Conservation (phyloP, 2,888 invertebrate genomes). For the Apamea anceps region DNA sequence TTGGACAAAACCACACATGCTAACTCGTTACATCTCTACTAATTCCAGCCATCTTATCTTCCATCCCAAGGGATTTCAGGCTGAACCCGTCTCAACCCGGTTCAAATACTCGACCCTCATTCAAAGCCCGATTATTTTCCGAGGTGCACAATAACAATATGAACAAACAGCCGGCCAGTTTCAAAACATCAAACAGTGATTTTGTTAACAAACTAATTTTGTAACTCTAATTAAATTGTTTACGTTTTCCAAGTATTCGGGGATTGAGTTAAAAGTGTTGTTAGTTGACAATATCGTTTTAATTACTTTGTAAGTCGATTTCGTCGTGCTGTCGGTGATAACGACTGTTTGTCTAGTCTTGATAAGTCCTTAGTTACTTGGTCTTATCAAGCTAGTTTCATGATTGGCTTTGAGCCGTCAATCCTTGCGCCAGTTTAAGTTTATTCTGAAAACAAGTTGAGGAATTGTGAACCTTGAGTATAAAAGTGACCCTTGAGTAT, state of each 20-base stretch:
- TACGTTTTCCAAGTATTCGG: slow-evolving; percentile 55
- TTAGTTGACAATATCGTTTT: slow-evolving; percentile 59
- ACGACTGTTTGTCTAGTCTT: slow-evolving; percentile 43
- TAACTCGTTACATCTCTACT: slow-evolving; percentile 30
- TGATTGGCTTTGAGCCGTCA: slow-evolving; percentile 29
- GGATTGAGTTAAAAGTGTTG: slow-evolving; percentile 62
- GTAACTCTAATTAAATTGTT: slow-evolving; percentile 65
- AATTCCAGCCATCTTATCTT: slow-evolving; percentile 39
- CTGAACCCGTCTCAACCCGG: slow-evolving; percentile 43
- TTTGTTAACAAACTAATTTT: slow-evolving; percentile 66
- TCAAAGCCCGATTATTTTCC: slow-evolving; percentile 46
- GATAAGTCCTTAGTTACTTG: slow-evolving; percentile 46
- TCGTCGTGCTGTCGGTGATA: slow-evolving; percentile 37
- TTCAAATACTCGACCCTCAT: slow-evolving; percentile 52
- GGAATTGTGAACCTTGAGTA: background rate
- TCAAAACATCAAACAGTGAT: slow-evolving; percentile 62
- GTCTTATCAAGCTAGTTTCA: slow-evolving; percentile 37
- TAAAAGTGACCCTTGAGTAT: slow-evolving; percentile 7
- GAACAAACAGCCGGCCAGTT: slow-evolving; percentile 36
- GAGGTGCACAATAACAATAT: slow-evolving; percentile 62
- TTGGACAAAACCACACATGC: slow-evolving; percentile 24
- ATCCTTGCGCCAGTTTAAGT: slow-evolving; percentile 9
- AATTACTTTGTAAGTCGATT: slow-evolving; percentile 62
- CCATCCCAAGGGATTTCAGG: slow-evolving; percentile 26
- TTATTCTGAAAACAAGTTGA: slow-evolving; percentile 19